Conservation (phyloP, 2,797 vertebrate species). For the Melanotaenia pygmaea region DNA sequence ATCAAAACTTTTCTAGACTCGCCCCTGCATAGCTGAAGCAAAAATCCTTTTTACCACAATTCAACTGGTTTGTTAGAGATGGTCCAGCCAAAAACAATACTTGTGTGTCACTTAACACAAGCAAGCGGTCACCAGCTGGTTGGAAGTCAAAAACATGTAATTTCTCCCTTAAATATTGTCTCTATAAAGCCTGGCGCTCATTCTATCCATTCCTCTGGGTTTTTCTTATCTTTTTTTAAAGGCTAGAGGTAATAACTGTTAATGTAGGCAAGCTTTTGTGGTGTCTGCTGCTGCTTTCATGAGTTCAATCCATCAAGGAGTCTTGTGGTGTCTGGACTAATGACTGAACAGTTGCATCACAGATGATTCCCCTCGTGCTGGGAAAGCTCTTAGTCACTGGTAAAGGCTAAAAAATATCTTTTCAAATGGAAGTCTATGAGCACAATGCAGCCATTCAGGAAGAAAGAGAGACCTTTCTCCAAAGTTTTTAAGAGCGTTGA, state of each 20-base stretch:
- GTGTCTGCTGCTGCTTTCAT: background rate
- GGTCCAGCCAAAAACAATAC: no score
- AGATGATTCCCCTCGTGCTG: background rate
- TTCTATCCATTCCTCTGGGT: background rate
- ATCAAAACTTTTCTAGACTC: no score
- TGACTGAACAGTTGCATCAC: background rate
- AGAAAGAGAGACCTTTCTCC: background rate
- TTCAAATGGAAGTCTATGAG: no score
- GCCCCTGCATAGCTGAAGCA: no score
- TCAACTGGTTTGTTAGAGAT: no score
- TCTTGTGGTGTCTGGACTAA: background rate
- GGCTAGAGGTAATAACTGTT: background rate
- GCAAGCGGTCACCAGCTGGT: background rate
- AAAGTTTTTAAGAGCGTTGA: background rate
- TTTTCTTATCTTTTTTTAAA: background rate
- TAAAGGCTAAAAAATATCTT: background rate
- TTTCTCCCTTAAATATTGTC: background rate
- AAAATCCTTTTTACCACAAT: no score
- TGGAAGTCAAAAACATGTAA: background rate
- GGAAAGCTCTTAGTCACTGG: background rate
- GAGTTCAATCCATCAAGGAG: background rate
- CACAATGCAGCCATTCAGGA: no score
- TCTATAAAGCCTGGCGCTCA: background rate
- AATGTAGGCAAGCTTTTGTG: background rate
- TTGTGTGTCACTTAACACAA: background rate